Evolutionary conservation across 2,113 vertebrate species (phyloP), one percentile per base, ranked within the genome.

Genomic region (Marmota monax): DNA sequence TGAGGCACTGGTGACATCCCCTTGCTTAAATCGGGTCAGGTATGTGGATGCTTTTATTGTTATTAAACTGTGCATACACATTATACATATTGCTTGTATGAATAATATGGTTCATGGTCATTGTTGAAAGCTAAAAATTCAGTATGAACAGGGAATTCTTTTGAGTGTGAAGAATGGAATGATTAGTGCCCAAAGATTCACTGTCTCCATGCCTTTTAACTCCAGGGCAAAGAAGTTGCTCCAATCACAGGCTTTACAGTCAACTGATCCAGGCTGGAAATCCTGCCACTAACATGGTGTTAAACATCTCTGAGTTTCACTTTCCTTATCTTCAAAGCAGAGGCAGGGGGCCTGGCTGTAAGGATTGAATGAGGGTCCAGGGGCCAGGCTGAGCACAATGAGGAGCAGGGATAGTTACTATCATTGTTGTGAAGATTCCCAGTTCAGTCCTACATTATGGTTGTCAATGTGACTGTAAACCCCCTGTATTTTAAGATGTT

Each of bases 1-100:
- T 69, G 0, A 7, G 27, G 6, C 5, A 10, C 63, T 11, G 0
- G 17, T 32, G 39, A 29, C 1, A 12, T 37, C 14, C 9, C 22
- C 42, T 61, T 61, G 53, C 84, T 65, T 45, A 1, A 58, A 13
- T 58, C 37, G 2, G 37, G n/a, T 5, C 4, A 42, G 4, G 13
- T 70, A 5, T 32, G n/a, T 1, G 23, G 11, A 37, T 23, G 25
- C 74, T 73, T 82, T 45, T 27, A 32, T 39, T 32, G 22, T 37
- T 87, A 76, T 45, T 42, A 48, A 58, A 42, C 22, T 37, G 56
- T 37, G 11, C 5, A 1, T 20, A 37, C 4, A 34, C n/a, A 18
- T 85, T 22, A 53, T 5, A 27, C 8, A 34, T 4, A 32, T 58
- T 32, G 4, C 34, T 78, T 69, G 1, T 42, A 42, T 29, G 4